Conservation (phyloP, 92 coral and sea anemone species). For the Porites rus region DNA sequence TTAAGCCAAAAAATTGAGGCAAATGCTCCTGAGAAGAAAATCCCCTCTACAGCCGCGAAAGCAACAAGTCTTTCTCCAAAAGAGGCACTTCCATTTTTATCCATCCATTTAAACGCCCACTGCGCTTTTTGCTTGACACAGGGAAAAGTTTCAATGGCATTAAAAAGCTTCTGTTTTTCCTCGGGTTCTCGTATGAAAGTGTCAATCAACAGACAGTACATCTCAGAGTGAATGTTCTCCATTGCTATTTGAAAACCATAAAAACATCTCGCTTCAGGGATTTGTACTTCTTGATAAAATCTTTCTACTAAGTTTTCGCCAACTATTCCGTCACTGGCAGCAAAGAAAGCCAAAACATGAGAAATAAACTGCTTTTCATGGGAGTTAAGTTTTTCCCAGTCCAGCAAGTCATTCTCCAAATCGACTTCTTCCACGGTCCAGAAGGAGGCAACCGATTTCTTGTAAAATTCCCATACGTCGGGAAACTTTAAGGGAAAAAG, state of each 20-base stretch:
- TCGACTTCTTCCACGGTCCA: slow-evolving; percentile 91
- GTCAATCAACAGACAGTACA: slow-evolving; percentile 83
- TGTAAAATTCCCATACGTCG: slow-evolving; percentile 81
- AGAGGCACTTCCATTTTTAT: slow-evolving; percentile 57
- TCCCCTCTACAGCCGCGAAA: slow-evolving; percentile 89
- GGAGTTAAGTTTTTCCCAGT: slow-evolving; percentile 57
- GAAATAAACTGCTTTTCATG: slow-evolving; percentile 70
- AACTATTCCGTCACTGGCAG: slow-evolving; percentile 87
- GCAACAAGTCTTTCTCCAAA: slow-evolving; percentile 85
- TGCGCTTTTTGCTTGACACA: slow-evolving; percentile 78
- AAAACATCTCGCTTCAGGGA: slow-evolving; percentile 86
- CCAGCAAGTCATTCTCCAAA: slow-evolving; percentile 59
- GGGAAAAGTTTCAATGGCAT: slow-evolving; percentile 82
- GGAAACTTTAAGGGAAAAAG: slow-evolving; percentile 76
- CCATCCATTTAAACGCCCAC: slow-evolving; percentile 82
- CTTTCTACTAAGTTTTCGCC: slow-evolving; percentile 83
- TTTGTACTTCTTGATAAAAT: slow-evolving; percentile 78
- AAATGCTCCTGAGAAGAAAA: slow-evolving; percentile 87
- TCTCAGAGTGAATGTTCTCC: slow-evolving; percentile 87
- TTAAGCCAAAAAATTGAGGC: slow-evolving; percentile 87
- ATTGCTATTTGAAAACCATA: slow-evolving; percentile 93
- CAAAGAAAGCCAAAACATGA: slow-evolving; percentile 81
- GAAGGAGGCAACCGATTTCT: slow-evolving; percentile 82
- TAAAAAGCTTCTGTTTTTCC: slow-evolving; percentile 72
- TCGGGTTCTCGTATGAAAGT: slow-evolving; percentile 66